phyloP scores from a whole-genome alignment of 37 sponge, comb jelly and placozoan genomes.

The Chondrosia reniformis region DNA sequence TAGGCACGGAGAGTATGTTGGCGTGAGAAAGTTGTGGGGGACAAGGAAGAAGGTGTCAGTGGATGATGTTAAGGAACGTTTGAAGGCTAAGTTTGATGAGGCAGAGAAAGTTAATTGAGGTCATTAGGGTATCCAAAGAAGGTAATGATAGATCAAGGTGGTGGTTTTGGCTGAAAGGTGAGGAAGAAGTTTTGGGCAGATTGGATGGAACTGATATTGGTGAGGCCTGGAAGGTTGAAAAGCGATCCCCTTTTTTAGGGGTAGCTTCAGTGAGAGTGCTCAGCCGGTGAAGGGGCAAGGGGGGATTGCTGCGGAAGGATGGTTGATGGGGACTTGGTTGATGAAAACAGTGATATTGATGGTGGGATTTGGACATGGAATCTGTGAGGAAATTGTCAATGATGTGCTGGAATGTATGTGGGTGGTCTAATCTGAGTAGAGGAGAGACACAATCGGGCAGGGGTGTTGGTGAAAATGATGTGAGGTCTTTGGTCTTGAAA shows the following conservation, averaged over 20 bases:
- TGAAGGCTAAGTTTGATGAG: not conserved
- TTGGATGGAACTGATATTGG: not conserved
- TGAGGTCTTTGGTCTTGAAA: not conserved
- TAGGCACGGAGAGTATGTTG: not conserved
- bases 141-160: not conserved
- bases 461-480: not conserved
- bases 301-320: not conserved
- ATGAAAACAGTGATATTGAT: too few relatives aligned
- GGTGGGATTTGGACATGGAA: too few relatives aligned
- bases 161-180: constrained; percentile 12
- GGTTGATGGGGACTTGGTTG: not conserved
- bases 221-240: not conserved
- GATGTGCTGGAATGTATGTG: constrained; percentile 17
- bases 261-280: not conserved
- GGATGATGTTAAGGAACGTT: constrained; percentile 21
- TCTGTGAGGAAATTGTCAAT: not conserved
- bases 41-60: not conserved
- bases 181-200: not conserved
- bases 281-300: not conserved
- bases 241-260: not conserved
- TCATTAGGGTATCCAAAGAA: constrained; percentile 1
- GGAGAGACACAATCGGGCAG: not conserved
- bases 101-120: constrained; percentile 8
- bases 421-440: not conserved
- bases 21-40: constrained; percentile 17